Percentiles rank a stretch among this genome's conserved stretches.
Conservation (phyloP, 2,113 vertebrate species). For the Phalacrocorax brasilianus region DNA sequence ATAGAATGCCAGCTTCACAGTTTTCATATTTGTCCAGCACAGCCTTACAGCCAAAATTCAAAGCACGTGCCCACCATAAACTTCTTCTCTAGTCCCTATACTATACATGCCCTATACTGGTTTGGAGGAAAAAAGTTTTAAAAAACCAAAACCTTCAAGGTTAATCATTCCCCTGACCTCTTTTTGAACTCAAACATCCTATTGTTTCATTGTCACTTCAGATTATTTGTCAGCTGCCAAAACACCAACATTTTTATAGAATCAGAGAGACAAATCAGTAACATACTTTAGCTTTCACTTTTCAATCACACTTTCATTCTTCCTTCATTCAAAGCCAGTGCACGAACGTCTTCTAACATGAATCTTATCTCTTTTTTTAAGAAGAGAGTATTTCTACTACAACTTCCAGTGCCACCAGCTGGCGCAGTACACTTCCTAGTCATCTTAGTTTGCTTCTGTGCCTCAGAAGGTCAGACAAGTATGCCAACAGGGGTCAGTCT, state of each 20-base stretch:
- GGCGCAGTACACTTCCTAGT: neutral
- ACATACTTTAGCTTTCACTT: neutral
- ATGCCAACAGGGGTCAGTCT: neutral
- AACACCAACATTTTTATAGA: neutral
- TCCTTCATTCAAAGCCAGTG: neutral
- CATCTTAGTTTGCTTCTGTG: neutral
- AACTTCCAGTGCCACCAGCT: neutral
- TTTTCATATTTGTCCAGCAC: neutral
- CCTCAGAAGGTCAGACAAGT: neutral
- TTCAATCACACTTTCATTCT: neutral
- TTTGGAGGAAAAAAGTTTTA: neutral
- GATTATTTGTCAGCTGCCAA: neutral
- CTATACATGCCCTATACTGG: neutral
- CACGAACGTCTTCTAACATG: neutral
- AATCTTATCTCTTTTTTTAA: neutral
- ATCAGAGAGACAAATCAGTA: neutral
- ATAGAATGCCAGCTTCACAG: neutral
- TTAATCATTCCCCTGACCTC: neutral
- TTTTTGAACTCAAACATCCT: neutral
- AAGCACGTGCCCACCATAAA: neutral
- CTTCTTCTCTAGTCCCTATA: neutral
- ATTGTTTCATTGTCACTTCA: neutral
- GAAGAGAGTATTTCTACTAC: neutral
- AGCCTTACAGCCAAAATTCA: neutral
- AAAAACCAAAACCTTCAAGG: neutral